Percentiles rank a stretch among this genome's conserved stretches.
phyloP scores from a whole-genome alignment of 2,113 vertebrate species.

The Thomomys bottae region DNA sequence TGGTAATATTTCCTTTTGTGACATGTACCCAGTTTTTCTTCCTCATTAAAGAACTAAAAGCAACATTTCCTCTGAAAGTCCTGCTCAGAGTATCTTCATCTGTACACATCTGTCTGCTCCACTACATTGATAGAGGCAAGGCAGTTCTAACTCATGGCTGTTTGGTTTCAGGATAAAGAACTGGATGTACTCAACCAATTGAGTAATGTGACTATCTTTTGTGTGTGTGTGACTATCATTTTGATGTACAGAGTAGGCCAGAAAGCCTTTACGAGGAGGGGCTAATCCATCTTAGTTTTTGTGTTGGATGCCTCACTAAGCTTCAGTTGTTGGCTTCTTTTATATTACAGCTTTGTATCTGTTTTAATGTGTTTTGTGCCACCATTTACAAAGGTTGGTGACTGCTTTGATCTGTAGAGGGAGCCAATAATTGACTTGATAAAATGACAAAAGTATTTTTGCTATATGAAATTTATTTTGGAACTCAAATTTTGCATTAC shows the following conservation, averaged over 20 bases:
- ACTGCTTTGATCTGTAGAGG: constrained; percentile 68
- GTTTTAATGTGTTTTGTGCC: constrained; percentile 69
- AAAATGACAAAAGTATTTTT: constrained; percentile 51
- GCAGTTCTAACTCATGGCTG: not conserved
- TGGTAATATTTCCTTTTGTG: not conserved
- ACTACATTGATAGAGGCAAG: constrained; percentile 2
- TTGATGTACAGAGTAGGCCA: not conserved
- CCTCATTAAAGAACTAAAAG: constrained; percentile 44
- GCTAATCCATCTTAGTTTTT: constrained; percentile 54
- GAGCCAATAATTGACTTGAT: constrained; percentile 70
- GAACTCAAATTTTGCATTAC: constrained; percentile 43
- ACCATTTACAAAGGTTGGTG: constrained; percentile 65
- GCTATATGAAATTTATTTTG: constrained; percentile 43
- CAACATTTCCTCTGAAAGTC: constrained; percentile 15
- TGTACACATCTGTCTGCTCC: not conserved
- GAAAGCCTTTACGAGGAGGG: constrained; percentile 33
- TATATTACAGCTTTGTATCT: constrained; percentile 56
- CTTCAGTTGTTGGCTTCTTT: constrained; percentile 54
- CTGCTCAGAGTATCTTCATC: not conserved
- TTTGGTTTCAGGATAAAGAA: constrained; percentile 31
- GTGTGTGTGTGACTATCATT: constrained; percentile 34
- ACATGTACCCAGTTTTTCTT: not conserved
- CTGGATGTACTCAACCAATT: not conserved
- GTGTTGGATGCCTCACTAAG: constrained; percentile 57
- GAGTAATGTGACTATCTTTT: constrained; percentile 9